Percentiles rank a stretch among this genome's conserved stretches.
phyloP scores from a whole-genome alignment of 53 echinoderm and acorn worm genomes.

The Pentamera pediparva region DNA sequence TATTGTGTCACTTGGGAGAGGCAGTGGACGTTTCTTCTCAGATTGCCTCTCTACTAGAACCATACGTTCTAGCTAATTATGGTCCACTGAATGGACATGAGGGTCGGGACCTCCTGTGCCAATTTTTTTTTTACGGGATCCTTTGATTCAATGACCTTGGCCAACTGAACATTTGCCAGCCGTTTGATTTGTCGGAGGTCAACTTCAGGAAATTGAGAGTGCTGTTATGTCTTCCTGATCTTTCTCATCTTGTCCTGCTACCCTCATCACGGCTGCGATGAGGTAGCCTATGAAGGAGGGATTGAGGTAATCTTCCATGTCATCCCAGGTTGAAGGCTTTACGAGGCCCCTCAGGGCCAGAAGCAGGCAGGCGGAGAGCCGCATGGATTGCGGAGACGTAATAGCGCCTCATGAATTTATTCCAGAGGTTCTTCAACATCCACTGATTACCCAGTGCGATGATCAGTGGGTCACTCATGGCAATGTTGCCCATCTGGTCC shows the following conservation, averaged over 20 bases:
- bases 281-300: background rate
- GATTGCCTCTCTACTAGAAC: conserved; percentile 31
- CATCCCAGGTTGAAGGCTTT: conserved; percentile 17
- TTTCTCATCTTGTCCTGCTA: conserved; percentile 35
- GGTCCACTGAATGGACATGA: conserved; percentile 47
- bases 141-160: conserved; percentile 25
- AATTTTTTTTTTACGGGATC: conserved; percentile 19
- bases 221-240: conserved; percentile 39
- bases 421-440: conserved; percentile 42
- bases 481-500: conserved; percentile 29
- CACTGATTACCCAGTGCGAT: conserved; percentile 39
- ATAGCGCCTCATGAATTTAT: conserved; percentile 45
- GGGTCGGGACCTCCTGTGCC: conserved; percentile 37
- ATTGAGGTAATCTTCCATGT: conserved; percentile 26
- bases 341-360: conserved; percentile 26
- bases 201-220: conserved; percentile 51
- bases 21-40: conserved; percentile 28
- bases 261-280: conserved; percentile 18
- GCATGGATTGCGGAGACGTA: conserved; percentile 50
- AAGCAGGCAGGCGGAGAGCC: conserved; percentile 35
- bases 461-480: conserved; percentile 27
- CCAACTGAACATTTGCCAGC: conserved; percentile 46
- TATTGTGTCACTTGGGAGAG: conserved; percentile 44
- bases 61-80: conserved; percentile 53
- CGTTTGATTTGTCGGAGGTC: conserved; percentile 40